Percentiles rank a stretch among this genome's conserved stretches.
Evolutionary conservation across 2,113 vertebrate species (phyloP).

Genomic region (Tautogolabrus adspersus): DNA sequence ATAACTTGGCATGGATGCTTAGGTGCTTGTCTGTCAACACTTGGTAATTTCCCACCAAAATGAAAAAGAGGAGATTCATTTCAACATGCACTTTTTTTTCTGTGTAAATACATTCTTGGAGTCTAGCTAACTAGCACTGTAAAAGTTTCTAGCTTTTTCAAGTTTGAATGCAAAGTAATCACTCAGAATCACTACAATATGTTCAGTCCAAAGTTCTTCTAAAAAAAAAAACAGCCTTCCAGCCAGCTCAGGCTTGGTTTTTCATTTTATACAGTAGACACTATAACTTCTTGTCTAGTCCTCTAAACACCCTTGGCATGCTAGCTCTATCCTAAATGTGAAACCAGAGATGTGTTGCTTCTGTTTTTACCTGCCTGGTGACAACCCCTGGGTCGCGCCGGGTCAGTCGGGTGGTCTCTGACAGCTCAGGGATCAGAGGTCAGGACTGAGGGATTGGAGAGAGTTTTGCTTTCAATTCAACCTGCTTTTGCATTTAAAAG

Average conservation of each 20-base stretch:
- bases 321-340: conserved; percentile 22
- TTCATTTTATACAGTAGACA: neutral
- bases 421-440: conserved; percentile 45
- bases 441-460: conserved; percentile 12
- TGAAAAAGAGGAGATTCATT: neutral
- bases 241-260: neutral
- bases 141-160: no score
- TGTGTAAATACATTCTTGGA: no score
- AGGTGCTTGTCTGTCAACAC: neutral
- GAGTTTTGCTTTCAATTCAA: conserved; percentile 34
- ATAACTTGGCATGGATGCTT: neutral
- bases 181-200: no score
- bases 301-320: neutral
- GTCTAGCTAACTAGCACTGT: no score
- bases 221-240: no score
- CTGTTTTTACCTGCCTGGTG: conserved; percentile 69
- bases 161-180: no score
- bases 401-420: conserved; percentile 52
- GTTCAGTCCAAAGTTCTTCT: no score
- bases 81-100: no score
- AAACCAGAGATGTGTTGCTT: conserved; percentile 62
- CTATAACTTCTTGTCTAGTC: neutral
- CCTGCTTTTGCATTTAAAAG: conserved; percentile 1
- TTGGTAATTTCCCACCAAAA: neutral
- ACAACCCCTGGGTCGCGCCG: conserved; percentile 5